These are phyloP conservation scores for Ferdinandea cuprea DNA, from an alignment of 2,888 invertebrate species.

Conservation along the genomic window DNA sequence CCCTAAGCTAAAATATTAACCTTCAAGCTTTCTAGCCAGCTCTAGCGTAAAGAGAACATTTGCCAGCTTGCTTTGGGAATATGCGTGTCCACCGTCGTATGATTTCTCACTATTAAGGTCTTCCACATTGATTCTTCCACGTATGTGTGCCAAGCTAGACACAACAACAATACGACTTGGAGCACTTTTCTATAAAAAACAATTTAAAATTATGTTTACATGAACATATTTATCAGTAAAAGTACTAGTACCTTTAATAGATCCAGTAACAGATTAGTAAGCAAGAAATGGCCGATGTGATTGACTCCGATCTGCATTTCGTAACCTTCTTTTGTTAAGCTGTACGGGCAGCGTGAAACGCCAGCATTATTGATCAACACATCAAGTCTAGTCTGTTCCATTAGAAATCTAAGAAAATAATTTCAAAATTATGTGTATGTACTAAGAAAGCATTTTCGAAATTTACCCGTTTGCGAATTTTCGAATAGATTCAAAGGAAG, in stretches of 20 bases:
- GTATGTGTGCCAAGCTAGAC: constrained; percentile 85
- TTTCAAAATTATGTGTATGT: not conserved
- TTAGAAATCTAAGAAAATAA: not conserved
- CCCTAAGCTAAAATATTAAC: constrained; percentile 73
- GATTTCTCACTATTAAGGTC: constrained; percentile 89
- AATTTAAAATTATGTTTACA: not conserved
- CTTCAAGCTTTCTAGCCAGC: constrained; percentile 87
- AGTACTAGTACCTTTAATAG: constrained; percentile 82
- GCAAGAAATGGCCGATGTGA: constrained; percentile 86
- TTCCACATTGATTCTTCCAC: constrained; percentile 84
- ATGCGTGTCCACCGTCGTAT: constrained; percentile 84
- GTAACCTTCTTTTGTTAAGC: constrained; percentile 86
- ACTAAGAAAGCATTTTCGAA: constrained; percentile 81
- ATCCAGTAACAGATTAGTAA: constrained; percentile 86
- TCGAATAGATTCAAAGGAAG: constrained; percentile 85
- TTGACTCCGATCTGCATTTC: constrained; percentile 88
- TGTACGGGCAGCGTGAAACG: constrained; percentile 86
- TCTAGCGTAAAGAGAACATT: constrained; percentile 90
- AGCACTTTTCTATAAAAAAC: constrained; percentile 84
- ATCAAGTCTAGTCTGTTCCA: constrained; percentile 83
- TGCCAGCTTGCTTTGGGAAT: constrained; percentile 90
- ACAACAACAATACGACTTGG: constrained; percentile 86
- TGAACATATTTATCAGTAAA: not conserved
- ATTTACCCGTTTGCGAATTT: constrained; percentile 86
- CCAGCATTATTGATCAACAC: constrained; percentile 90